Conservation (phyloP, 2,113 vertebrate genomes). For the Lipophrys pholis region DNA sequence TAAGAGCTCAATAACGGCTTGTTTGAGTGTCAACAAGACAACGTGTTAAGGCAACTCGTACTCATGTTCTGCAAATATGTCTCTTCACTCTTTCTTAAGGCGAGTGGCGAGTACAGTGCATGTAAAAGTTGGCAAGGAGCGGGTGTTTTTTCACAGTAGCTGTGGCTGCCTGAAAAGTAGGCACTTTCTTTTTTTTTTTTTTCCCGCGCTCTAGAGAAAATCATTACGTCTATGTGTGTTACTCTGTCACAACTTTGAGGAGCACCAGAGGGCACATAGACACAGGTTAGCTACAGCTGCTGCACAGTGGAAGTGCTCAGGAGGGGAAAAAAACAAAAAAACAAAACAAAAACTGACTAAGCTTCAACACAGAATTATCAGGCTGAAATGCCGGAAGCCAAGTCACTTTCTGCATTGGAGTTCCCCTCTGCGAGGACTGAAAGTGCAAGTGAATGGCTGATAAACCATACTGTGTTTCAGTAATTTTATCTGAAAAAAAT, state of each 20-base stretch:
- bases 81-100: not conserved
- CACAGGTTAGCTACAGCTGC: constrained; percentile 14
- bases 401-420: constrained; percentile 1
- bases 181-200: not conserved
- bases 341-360: constrained; percentile 8
- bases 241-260: constrained; percentile 24
- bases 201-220: constrained; percentile 7
- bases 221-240: constrained; percentile 11
- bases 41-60: not conserved
- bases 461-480: not conserved
- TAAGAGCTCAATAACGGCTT: constrained; percentile 31
- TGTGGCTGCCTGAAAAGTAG: not conserved
- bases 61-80: not conserved
- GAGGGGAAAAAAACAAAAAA: not conserved
- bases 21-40: constrained; percentile 46
- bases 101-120: not conserved
- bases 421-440: not conserved
- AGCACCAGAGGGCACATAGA: constrained; percentile 14
- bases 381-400: not conserved
- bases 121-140: not conserved
- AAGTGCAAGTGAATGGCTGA: not conserved
- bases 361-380: not conserved
- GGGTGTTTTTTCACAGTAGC: not conserved
- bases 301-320: not conserved
- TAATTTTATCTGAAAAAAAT: too few relatives aligned